Base-by-base conservation (phyloP, 2,113 vertebrate genomes). In the Platichthys flesus region DNA sequence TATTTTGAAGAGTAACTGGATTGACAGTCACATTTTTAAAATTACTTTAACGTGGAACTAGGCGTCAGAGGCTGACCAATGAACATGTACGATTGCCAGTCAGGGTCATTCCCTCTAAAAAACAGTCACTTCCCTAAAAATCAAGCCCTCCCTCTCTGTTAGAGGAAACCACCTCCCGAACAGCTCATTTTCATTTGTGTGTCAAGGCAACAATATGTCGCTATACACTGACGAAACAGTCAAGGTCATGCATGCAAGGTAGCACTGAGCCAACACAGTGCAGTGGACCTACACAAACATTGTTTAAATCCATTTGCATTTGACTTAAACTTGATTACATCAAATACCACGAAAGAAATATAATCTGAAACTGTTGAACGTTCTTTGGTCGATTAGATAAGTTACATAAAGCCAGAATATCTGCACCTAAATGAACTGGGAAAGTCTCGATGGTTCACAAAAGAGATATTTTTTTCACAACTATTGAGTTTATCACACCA, bases 321-420 rank as follows among this genome's bases (percentile, higher is more conserved):
- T 57, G 16, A 74, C 55, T 21, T 51, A 74, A 74, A 66, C 56
- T n/a, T 14, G 45, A 47, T 66, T 31, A 23, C 31, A 57, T 28
- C 52, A 63, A 10, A 79, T 54, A 74, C 62, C 61, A 66, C 55
- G 16, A 69, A 76, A 74, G 74, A 72, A 69, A 58, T 60, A 63
- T 55, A 23, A 52, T 64, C 35, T 12, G 74, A 47, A 23, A 67
- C 26, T 71, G 26, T 12, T 57, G 14, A 73, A 76, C 49, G 52
- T 58, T 90, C 88, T 88, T 91, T 92, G 89, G 88, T 81, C 78
- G 26, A 73, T 72, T 69, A 85, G 52, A 71, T 37, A 47, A 73
- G 5, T 61, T 56, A 59, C 54, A 68, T 1, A 7, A 31, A 31
- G 6, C 31, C 31, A 31, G 9, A 71, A 62, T 70, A 73, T 69